phyloP scores from a whole-genome alignment of 2,113 vertebrate species.

The Crocuta crocuta region DNA sequence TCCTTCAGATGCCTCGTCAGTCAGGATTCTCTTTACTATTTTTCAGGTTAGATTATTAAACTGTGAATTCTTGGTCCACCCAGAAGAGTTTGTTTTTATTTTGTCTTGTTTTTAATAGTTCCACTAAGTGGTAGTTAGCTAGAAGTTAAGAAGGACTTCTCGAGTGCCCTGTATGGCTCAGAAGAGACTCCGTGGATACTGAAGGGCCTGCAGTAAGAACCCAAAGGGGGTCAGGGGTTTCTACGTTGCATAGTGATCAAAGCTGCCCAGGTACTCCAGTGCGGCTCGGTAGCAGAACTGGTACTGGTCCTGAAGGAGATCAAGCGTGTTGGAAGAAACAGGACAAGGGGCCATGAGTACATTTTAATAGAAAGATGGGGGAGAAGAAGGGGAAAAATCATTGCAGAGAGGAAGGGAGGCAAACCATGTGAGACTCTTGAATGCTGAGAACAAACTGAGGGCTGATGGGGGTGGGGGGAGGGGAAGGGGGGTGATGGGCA shows the following conservation, averaged over 20 bases:
- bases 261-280: conserved; percentile 99
- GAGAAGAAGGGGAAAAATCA: too few species aligned
- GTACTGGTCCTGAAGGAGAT: conserved; percentile 95
- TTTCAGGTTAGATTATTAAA: conserved; percentile 90
- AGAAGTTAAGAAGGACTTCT: conserved; percentile 99
- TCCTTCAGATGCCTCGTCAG: conserved; percentile 92
- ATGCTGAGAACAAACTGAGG: too few species aligned
- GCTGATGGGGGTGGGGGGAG: too few species aligned
- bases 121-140: conserved; percentile 97
- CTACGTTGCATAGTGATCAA: conserved; percentile 99
- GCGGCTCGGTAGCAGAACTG: conserved; percentile 99
- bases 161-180: conserved; percentile 99
- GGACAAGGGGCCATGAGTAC: conserved; percentile 21
- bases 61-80: conserved; percentile 97
- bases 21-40: conserved; percentile 90
- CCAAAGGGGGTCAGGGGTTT: conserved; percentile 89
- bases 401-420: too few species aligned
- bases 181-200: conserved; percentile 97
- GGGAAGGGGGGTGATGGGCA: too few species aligned
- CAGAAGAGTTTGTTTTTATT: conserved; percentile 89
- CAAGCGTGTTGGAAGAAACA: conserved; percentile 70
- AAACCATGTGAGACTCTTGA: too few species aligned
- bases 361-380: not conserved
- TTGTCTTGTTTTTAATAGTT: conserved; percentile 88
- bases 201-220: conserved; percentile 94